Base-by-base conservation (phyloP, 2,888 invertebrate genomes). In the Pteria penguin region DNA sequence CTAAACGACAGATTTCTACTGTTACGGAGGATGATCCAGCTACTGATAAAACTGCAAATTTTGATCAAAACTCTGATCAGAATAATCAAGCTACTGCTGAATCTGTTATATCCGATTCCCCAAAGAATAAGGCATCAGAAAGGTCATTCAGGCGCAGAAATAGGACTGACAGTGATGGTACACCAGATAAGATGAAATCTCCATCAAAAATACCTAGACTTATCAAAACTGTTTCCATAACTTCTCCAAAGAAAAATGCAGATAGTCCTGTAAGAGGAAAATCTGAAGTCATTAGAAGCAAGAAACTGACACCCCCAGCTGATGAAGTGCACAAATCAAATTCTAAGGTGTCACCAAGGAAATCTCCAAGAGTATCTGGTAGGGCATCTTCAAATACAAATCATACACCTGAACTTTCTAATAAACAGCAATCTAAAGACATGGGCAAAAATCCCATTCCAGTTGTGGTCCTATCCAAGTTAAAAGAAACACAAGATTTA, bases 21-120 rank as follows among this genome's bases (percentile, higher is more conserved):
- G 68, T 55, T 11, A 57, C 33, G 29, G 55, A 68, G 24, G 68
- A 57, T n/a, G 68, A 57, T 22, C 55, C 33, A 24, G 32, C 11
- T 11, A 57, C 68, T 24, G 55, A 55, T 0, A 57, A 55, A 22
- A 31, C 55, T 18, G 57, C 33, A 1, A 57, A 55, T n/a, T 32
- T 57, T 5, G 55, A 33, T 14, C 55, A 54, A 29, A 33, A 31
- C 18, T 24, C 68, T 33, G 54, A 54, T n/a, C n/a, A n/a, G n/a
- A n/a, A n/a, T n/a, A n/a, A n/a, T n/a, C n/a, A n/a, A n/a, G 45
- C 0, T 18, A 45, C 45, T 27, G 57, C 29, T 8, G 31, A 68
- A 24, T n/a, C n/a, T n/a, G n/a, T n/a, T n/a, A 24, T n/a, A 11
- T 8, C 22, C 18, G 32, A 32, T 26, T 55, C 68, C 3, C 29